These are phyloP conservation scores for Lordiphosa stackelbergi DNA, from an alignment of 1,140 invertebrate species.

Conservation along the genomic window DNA sequence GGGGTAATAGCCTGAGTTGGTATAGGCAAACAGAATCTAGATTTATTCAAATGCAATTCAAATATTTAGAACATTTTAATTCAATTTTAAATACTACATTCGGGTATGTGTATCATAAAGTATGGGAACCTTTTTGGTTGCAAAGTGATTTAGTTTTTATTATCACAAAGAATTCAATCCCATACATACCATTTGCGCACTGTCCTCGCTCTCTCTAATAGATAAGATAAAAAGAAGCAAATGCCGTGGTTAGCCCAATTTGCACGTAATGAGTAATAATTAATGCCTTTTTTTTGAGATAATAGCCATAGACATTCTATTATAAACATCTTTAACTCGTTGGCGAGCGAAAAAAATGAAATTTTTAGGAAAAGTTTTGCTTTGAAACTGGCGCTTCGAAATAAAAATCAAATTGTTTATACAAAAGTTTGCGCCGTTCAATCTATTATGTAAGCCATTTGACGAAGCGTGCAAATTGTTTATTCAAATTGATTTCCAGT, in stretches of 20 bases:
- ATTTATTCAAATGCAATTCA: too few species aligned
- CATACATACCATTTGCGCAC: slow-evolving; percentile 4
- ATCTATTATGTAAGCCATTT: slow-evolving; percentile 55
- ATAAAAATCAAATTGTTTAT: slow-evolving; percentile 40
- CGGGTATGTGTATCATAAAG: too few species aligned
- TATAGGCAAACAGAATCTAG: too few species aligned
- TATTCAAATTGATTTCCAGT: slow-evolving; percentile 61
- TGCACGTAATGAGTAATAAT: slow-evolving; percentile 59
- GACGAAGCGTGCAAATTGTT: slow-evolving; percentile 57
- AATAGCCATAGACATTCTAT: slow-evolving; percentile 10
- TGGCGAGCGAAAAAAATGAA: background rate
- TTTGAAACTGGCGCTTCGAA: slow-evolving; percentile 16
- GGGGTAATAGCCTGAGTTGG: too few species aligned
- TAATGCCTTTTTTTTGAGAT: slow-evolving; percentile 31
- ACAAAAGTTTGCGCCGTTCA: slow-evolving; percentile 11
- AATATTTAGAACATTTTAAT: too few species aligned
- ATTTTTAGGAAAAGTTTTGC: background rate
- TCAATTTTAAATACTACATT: too few species aligned
- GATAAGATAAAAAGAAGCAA: slow-evolving; percentile 9
- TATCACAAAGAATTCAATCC: background rate
- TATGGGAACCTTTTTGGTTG: too few species aligned
- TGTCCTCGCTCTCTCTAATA: slow-evolving; percentile 9
- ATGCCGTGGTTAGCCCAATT: slow-evolving; percentile 13
- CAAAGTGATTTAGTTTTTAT: too few species aligned
- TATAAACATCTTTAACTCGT: slow-evolving; percentile 38